phyloP scores from a whole-genome alignment of 1,140 invertebrate genomes.

The Campodea augens region DNA sequence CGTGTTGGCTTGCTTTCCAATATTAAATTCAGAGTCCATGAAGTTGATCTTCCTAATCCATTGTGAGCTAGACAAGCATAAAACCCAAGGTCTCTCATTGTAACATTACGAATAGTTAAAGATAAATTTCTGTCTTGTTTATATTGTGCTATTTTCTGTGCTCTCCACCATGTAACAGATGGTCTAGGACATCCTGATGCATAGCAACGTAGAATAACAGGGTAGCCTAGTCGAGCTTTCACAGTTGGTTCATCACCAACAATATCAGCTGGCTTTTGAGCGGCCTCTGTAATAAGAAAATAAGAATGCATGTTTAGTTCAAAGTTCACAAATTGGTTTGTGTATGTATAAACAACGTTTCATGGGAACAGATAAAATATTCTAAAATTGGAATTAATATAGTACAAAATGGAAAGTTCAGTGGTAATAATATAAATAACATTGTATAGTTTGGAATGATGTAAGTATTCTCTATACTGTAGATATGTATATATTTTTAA shows the following conservation, averaged over 20 bases:
- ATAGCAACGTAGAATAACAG: conserved; percentile 52
- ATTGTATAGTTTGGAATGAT: too few relatives aligned
- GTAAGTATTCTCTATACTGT: too few relatives aligned
- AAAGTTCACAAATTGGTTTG: too few relatives aligned
- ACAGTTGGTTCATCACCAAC: conserved; percentile 36
- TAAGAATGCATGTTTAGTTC: too few relatives aligned
- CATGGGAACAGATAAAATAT: too few relatives aligned
- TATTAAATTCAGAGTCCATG: conserved; percentile 38
- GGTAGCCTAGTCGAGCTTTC: conserved; percentile 44
- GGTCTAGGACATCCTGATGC: conserved; percentile 65
- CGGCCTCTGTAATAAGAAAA: conserved; percentile 26
- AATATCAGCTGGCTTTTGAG: conserved; percentile 27
- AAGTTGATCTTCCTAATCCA: conserved; percentile 49
- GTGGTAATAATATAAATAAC: too few relatives aligned
- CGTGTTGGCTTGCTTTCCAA: neutral
- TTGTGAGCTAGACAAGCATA: conserved; percentile 78
- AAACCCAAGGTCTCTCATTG: conserved; percentile 47
- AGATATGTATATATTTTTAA: too few relatives aligned
- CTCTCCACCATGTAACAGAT: conserved; percentile 66
- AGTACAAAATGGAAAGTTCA: too few relatives aligned
- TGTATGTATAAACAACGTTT: too few relatives aligned
- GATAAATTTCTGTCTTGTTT: conserved; percentile 52
- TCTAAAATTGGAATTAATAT: too few relatives aligned
- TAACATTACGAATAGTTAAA: conserved; percentile 47
- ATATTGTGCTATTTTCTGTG: conserved; percentile 46